Base-by-base conservation (phyloP, 2,888 invertebrate genomes). In the Panopea generosa region DNA sequence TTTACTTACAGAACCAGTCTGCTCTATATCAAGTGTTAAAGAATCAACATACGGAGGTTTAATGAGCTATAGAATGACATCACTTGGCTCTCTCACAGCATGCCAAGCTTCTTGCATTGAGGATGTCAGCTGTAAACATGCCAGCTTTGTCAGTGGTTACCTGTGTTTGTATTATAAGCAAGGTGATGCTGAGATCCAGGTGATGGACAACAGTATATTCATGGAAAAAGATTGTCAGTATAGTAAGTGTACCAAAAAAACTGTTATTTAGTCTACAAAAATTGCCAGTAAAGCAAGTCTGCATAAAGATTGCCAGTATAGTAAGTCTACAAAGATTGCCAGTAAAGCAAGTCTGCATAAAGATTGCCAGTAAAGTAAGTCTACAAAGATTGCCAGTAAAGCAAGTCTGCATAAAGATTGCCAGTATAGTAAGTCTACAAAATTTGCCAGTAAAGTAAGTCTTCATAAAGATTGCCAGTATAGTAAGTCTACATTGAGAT, bases 101-200 rank as follows among this genome's bases (percentile, higher is more conserved):
- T 62, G 62, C 50, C 50, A 62, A 38, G 22, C 38, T 2, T 29
- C 40, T 14, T 62, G 62, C 50, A n/a, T 62, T 0, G 20, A 50
- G 27, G 52, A 62, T 50, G 33, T 11, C 11, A 20, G 7, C 1
- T 62, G 62, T 22, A 11, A 33, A 24, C 52, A 62, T 24, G 38
- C 50, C 33, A 62, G 50, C 33, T 29, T 20, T 33, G 29, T 38
- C 18, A 33, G 11, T 11, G 20, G 18, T 50, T 24, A 52, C 33
- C 6, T 38, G 52, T 62, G 62, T 38, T 24, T 24, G 38, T 24
- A 18, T 11, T 62, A 62, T 38, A 33, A 18, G 22, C 20, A 33
- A 14, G 33, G 38, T 20, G 38, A 40, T 3, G 27, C 33, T 7
- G 20, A 40, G 7, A 33, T 38, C 20, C 18, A 7, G 2, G 16